phyloP scores from a whole-genome alignment of 2,888 invertebrate species.

The Hipparchia semele region DNA sequence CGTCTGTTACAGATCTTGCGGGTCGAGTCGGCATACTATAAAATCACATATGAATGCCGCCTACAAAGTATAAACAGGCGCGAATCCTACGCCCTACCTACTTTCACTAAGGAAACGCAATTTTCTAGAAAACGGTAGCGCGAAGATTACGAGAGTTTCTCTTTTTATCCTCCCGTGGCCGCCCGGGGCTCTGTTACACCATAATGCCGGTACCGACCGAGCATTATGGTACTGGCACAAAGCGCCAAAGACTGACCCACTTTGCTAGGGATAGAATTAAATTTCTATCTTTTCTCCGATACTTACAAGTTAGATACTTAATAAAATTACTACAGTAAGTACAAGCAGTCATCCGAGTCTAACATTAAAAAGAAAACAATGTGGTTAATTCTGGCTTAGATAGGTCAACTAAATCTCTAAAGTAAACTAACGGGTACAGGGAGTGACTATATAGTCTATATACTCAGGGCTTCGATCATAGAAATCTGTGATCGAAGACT shows the following conservation, averaged over 20 bases:
- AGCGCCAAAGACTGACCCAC: conserved; percentile 65
- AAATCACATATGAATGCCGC: conserved; percentile 20
- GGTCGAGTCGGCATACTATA: background rate
- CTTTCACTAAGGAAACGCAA: conserved; percentile 81
- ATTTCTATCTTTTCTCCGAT: conserved; percentile 32
- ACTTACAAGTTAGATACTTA: conserved; percentile 8
- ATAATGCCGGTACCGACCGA: conserved; percentile 45
- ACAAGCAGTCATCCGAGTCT: background rate
- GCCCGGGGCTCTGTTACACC: conserved; percentile 70
- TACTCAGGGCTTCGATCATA: no score
- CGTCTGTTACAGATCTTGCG: background rate
- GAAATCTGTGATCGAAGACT: no score
- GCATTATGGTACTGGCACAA: conserved; percentile 50
- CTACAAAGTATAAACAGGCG: conserved; percentile 52
- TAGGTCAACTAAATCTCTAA: no score
- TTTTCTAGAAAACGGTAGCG: conserved; percentile 82
- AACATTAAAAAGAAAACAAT: conserved; percentile 3
- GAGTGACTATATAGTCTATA: no score
- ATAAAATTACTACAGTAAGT: conserved; percentile 16
- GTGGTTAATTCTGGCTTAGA: background rate
- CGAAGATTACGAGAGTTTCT: conserved; percentile 72
- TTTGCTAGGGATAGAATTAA: conserved; percentile 56
- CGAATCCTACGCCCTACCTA: conserved; percentile 75
- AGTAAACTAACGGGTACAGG: no score
- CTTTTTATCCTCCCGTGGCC: conserved; percentile 72